These are phyloP conservation scores for Pteria penguin DNA, from an alignment of 2,888 invertebrate genomes.

Conservation along the genomic window DNA sequence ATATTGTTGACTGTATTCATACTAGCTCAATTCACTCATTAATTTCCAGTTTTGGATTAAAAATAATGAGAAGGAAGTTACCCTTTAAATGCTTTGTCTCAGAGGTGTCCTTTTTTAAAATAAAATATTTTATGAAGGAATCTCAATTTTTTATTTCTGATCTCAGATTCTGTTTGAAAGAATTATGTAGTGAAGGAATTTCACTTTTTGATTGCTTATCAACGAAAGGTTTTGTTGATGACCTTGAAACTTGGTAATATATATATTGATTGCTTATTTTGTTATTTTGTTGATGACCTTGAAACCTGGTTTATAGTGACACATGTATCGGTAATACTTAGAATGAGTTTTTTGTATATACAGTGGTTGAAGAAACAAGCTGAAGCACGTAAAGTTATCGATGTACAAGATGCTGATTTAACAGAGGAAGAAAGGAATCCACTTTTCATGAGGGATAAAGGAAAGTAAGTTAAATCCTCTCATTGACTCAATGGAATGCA, in stretches of 20 bases:
- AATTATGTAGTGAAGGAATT: too few relatives aligned
- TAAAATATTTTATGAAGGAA: too few relatives aligned
- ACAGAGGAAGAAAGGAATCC: constrained; percentile 89
- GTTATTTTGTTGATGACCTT: background rate
- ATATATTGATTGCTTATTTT: background rate
- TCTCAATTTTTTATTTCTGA: too few relatives aligned
- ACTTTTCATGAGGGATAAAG: constrained; percentile 90
- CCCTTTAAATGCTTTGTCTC: too few relatives aligned
- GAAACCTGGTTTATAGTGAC: background rate
- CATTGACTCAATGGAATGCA: background rate
- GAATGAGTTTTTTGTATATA: constrained; percentile 2
- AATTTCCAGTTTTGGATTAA: too few relatives aligned
- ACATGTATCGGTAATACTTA: background rate
- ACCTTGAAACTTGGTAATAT: background rate
- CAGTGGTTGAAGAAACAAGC: constrained; percentile 90
- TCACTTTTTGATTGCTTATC: too few relatives aligned
- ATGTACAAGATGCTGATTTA: constrained; percentile 84
- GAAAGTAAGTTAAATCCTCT: constrained; percentile 83
- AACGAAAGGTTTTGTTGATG: too few relatives aligned
- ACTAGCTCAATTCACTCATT: too few relatives aligned
- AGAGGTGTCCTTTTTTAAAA: too few relatives aligned
- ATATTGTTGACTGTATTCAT: too few relatives aligned
- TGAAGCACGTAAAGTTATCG: constrained; percentile 85
- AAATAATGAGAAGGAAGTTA: too few relatives aligned
- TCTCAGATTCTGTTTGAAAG: too few relatives aligned